Conservation (phyloP, 2,888 invertebrate species). For the Homarus gammarus region DNA sequence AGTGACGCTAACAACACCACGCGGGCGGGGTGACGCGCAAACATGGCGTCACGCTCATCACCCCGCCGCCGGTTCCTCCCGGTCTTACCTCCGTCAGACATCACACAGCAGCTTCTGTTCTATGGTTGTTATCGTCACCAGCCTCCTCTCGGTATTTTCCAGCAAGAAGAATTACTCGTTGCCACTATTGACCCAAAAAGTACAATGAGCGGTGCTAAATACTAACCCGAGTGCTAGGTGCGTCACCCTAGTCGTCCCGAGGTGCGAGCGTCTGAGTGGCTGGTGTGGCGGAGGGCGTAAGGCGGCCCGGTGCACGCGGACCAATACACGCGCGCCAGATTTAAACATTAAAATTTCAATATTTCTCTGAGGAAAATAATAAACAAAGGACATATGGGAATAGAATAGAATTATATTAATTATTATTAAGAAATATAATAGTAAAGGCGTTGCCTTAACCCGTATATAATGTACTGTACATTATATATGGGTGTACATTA, state of each 20-base stretch:
- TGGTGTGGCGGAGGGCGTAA: too few species aligned
- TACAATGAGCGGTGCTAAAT: neutral
- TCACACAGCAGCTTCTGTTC: neutral
- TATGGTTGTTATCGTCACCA: neutral
- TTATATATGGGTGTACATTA: too few species aligned
- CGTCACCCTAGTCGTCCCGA: neutral
- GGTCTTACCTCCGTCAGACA: conserved; percentile 8
- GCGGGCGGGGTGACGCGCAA: neutral
- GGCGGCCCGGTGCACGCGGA: neutral
- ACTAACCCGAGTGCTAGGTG: neutral
- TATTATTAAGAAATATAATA: too few species aligned
- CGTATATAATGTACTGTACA: too few species aligned
- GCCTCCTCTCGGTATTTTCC: neutral
- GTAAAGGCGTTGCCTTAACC: too few species aligned
- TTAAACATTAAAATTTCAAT: too few species aligned
- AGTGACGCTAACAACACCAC: neutral
- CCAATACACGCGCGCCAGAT: neutral
- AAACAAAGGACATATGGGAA: too few species aligned
- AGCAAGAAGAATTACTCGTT: neutral
- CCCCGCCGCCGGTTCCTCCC: neutral
- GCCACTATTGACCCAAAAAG: neutral
- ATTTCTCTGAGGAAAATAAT: too few species aligned
- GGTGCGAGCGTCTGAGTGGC: neutral
- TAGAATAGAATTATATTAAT: too few species aligned
- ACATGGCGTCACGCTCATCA: neutral